Conservation (phyloP, 2,113 vertebrate genomes). For the Apodemus sylvaticus region DNA sequence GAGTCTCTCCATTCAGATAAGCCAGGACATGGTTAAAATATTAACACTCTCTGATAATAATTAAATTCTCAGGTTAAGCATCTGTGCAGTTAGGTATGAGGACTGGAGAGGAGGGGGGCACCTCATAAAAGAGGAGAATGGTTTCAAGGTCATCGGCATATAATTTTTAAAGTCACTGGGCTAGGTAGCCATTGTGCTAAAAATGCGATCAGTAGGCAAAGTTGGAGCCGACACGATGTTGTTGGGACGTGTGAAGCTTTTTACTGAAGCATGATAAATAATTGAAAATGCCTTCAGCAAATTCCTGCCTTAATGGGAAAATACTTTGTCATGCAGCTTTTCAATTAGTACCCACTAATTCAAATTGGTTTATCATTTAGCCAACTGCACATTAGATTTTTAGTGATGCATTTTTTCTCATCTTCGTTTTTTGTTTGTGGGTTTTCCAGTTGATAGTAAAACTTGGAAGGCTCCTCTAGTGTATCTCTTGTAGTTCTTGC, state of each 20-base stretch:
- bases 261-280: slow-evolving; percentile 79
- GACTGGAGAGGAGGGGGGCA: slow-evolving; percentile 35
- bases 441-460: slow-evolving; percentile 56
- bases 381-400: slow-evolving; percentile 75
- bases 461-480: not conserved
- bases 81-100: slow-evolving; percentile 65
- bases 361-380: slow-evolving; percentile 78
- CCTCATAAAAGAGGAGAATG: slow-evolving; percentile 66
- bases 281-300: slow-evolving; percentile 82
- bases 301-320: slow-evolving; percentile 80
- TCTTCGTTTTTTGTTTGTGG: slow-evolving; percentile 61
- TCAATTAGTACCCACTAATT: slow-evolving; percentile 81
- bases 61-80: slow-evolving; percentile 69
- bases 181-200: slow-evolving; percentile 61
- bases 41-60: slow-evolving; percentile 70
- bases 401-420: slow-evolving; percentile 67
- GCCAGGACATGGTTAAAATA: slow-evolving; percentile 70
- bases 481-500: not conserved
- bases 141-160: slow-evolving; percentile 76
- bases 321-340: slow-evolving; percentile 80
- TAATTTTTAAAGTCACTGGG: slow-evolving; percentile 72
- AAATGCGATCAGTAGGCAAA: slow-evolving; percentile 69
- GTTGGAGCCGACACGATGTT: slow-evolving; percentile 56
- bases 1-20: slow-evolving; percentile 44
- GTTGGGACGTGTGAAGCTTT: slow-evolving; percentile 65